Base-by-base conservation (phyloP, 2,113 vertebrate genomes). In the Mirounga angustirostris region DNA sequence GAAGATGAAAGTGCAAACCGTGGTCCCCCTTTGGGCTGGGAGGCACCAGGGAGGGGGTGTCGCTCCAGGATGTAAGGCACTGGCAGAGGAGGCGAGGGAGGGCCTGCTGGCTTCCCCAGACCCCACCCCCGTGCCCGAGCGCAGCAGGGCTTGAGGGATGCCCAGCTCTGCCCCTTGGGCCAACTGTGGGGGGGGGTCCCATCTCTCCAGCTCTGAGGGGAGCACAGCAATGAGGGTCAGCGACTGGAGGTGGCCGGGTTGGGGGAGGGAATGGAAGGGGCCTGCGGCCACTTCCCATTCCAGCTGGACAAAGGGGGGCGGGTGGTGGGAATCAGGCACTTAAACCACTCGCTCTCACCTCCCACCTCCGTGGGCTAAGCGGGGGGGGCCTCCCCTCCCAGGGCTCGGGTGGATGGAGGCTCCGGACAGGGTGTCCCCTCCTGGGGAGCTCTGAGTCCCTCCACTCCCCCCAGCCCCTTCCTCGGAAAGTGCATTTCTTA, bases 1-100 rank as follows among this genome's bases (percentile, higher is more conserved):
- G 63, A 33, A 69, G 96, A 95, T 85, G 61, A 97, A 97, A 96
- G 97, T 97, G 98, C 98, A 98, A 97, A 92, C 78, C 22, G 59
- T 22, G 83, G 85, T 30, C 79, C 94, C 96, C 94, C 92, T 73
- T 50, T 61, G 79, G 76, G 86, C 80, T 33, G 56, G 89, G 96
- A 82, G 82, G 65, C 90, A 33, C 94, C 89, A 12, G 95, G 91
- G 93, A 46, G 92, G 90, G 87, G 89, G 54, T n/a, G 76, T 84
- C 83, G 93, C 89, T 95, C 96, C 97, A 96, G 84, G 98, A 95
- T 97, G 97, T 98, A 99, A 98, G 98, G 98, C 98, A 98, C 98
- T 98, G 98, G 98, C 97, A 69, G 91, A 73, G 89, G 81, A 43
- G 81, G 83, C 16, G 9, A 18, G 61, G 82, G 67, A 21, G 80